Base-by-base conservation (phyloP, 2,888 invertebrate species). In the Onthophagus sagittarius region DNA sequence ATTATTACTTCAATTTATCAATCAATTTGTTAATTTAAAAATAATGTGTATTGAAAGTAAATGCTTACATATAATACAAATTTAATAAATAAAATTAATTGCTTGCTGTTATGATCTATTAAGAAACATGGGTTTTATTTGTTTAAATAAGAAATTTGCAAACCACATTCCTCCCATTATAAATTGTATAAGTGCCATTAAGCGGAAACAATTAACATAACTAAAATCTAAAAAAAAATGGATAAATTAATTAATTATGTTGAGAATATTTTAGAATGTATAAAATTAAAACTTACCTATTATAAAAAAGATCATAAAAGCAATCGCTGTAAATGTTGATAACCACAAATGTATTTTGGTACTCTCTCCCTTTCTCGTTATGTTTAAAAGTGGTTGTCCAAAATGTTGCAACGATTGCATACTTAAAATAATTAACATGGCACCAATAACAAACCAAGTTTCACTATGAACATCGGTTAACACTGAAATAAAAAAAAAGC, bases 151-250 rank as follows among this genome's bases (percentile, higher is more conserved):
- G 77, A 81, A 84, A 77, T 84, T 84, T 7, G 80, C 78, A 53
- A 85, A 81, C 84, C 85, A 84, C 53, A 85, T 72, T 69, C 80
- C 79, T 11, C 85, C 85, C 33, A 80, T 82, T 15, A 83, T 76
- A 74, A 85, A 83, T 71, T 85, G 84, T n/a, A 85, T 74, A 0
- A 84, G 65, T 5, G 83, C 83, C 79, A 84, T 81, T 63, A 84
- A 71, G 70, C 82, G 78, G 74, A 85, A 85, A 72, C 84, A 82
- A 65, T 79, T 80, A 70, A 80, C 80, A 73, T 83, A 83, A 63
- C 79, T 80, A 32, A 80, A 74, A 81, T 85, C 85, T 85, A 78
- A 71, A 83, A 84, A 74, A 73, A 77, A 77, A 7, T 33, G 70
- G 65, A 63, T 63, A 71, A 72, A 67, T 23, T 64, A 72, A 65